Conservation (phyloP, 2,113 vertebrate species). For the Corythoichthys intestinalis region DNA sequence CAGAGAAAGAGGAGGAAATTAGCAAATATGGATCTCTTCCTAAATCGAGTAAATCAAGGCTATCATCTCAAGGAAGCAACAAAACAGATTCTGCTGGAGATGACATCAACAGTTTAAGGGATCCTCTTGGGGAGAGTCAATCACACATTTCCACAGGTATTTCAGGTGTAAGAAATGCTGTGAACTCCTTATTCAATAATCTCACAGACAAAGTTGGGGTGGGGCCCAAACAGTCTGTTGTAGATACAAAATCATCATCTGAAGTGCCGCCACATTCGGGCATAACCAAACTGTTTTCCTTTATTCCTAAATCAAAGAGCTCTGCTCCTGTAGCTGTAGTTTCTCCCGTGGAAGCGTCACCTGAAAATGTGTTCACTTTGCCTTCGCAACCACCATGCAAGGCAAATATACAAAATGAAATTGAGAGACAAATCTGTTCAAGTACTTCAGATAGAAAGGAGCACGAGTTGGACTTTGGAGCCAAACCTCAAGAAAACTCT, state of each 20-base stretch:
- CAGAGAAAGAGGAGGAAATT: constrained; percentile 96
- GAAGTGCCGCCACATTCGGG: constrained; percentile 62
- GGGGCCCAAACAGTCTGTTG: constrained; percentile 72
- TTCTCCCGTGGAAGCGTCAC: constrained; percentile 55
- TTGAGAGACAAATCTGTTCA: constrained; percentile 14
- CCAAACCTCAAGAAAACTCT: constrained; percentile 69
- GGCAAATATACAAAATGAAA: constrained; percentile 38
- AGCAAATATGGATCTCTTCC: constrained; percentile 83
- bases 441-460: constrained; percentile 27
- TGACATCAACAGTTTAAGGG: constrained; percentile 52
- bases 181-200: constrained; percentile 83
- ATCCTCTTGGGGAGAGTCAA: constrained; percentile 44
- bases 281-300: constrained; percentile 68
- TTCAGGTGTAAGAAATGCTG: constrained; percentile 78
- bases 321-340: constrained; percentile 67
- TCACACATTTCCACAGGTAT: constrained; percentile 54
- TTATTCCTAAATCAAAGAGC: constrained; percentile 65
- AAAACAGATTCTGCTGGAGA: constrained; percentile 61
- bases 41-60: constrained; percentile 69
- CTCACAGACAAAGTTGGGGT: constrained; percentile 81
- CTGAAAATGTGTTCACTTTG: constrained; percentile 59
- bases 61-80: constrained; percentile 64
- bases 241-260: constrained; percentile 58
- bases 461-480: constrained; percentile 25
- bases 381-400: constrained; percentile 43